phyloP scores from a whole-genome alignment of 2,797 vertebrate genomes.

The Alca torda region DNA sequence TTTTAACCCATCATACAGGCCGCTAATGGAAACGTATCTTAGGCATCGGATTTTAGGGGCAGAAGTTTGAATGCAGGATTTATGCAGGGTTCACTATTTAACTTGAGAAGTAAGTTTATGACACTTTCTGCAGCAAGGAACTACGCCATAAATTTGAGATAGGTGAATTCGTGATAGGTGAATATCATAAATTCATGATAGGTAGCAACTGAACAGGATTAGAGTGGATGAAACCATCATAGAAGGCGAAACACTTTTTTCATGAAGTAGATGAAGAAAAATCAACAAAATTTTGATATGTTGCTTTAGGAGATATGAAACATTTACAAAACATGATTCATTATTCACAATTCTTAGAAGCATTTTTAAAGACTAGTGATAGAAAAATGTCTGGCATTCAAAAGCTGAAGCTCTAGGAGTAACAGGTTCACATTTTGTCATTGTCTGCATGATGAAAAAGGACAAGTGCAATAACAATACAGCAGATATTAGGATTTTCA shows the following conservation, averaged over 20 bases:
- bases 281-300: accelerated
- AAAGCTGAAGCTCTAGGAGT: neutral
- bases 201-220: neutral
- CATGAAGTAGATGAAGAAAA: neutral
- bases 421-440: slow-evolving; percentile 20
- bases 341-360: neutral
- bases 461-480: neutral
- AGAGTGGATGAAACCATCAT: neutral
- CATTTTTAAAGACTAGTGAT: neutral
- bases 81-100: neutral
- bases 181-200: too few species aligned
- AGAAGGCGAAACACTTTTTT: neutral
- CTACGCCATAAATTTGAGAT: neutral
- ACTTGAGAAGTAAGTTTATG: neutral
- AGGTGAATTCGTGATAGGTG: too few species aligned
- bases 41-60: neutral
- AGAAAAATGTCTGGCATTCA: neutral
- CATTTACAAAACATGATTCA: neutral
- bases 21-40: neutral
- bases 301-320: neutral
- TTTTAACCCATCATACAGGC: neutral
- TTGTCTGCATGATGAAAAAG: neutral
- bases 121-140: neutral
- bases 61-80: neutral
- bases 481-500: neutral